Conservation (phyloP, 1,140 invertebrate species). For the Lycorma delicatula region DNA sequence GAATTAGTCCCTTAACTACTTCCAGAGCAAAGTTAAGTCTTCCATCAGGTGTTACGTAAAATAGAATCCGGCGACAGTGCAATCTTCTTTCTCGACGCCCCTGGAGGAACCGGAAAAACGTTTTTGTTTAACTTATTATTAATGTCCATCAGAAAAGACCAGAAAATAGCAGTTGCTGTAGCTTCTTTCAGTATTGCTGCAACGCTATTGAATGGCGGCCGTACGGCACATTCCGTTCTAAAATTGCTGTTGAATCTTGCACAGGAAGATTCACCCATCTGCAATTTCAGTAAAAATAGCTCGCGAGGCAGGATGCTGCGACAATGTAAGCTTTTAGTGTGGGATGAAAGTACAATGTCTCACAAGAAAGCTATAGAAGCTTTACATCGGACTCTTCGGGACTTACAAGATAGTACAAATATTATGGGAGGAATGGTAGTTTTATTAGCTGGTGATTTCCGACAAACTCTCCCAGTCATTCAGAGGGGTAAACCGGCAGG, state of each 20-base stretch:
- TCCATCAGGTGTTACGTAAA: not conserved
- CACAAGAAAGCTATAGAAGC: slow-evolving; percentile 29
- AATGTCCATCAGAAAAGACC: not conserved
- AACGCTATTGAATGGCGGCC: slow-evolving; percentile 30
- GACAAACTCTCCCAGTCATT: slow-evolving; percentile 43
- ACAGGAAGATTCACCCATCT: slow-evolving; percentile 18
- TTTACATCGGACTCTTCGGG: slow-evolving; percentile 29
- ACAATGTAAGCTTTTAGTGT: slow-evolving; percentile 33
- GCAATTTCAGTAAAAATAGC: slow-evolving; percentile 26
- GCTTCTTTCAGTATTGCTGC: slow-evolving; percentile 6
- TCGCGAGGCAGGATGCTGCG: slow-evolving; percentile 18
- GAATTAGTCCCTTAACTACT: not conserved
- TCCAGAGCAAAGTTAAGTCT: not conserved
- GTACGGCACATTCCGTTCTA: slow-evolving; percentile 35
- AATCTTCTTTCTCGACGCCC: not conserved
- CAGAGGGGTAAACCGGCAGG: too few relatives aligned
- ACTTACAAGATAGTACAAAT: slow-evolving; percentile 21
- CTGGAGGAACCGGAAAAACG: not conserved
- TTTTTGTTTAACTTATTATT: not conserved
- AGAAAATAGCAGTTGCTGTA: not conserved
- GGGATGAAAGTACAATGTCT: slow-evolving; percentile 39
- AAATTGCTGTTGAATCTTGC: slow-evolving; percentile 33
- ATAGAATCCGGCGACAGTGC: not conserved
- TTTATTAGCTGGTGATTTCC: slow-evolving; percentile 42
- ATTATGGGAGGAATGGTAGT: slow-evolving; percentile 33